Percentiles rank a stretch among this genome's conserved stretches.
Conservation (phyloP, 2,888 invertebrate species). For the Antheraea assamensis region DNA sequence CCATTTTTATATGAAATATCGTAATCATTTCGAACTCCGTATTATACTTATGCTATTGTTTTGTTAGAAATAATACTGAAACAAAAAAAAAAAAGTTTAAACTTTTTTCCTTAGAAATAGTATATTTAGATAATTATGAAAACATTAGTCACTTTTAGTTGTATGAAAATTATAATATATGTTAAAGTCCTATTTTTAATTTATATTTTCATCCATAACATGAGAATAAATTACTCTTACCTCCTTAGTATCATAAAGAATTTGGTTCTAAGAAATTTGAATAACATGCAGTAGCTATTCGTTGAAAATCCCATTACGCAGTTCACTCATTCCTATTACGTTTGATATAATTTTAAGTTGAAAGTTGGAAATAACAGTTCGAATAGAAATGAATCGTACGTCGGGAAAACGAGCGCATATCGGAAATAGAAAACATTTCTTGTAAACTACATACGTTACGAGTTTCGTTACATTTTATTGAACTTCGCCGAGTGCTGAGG, state of each 20-base stretch:
- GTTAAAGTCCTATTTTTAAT: not conserved
- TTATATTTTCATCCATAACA: not conserved
- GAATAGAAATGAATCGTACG: slow-evolving; percentile 39
- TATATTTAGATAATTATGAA: too few relatives aligned
- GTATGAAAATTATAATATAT: not conserved
- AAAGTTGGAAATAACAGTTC: slow-evolving; percentile 28
- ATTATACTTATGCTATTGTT: too few relatives aligned
- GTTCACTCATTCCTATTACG: slow-evolving; percentile 35
- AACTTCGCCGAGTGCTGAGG: not conserved
- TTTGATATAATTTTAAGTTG: slow-evolving; percentile 35
- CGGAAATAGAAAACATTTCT: slow-evolving; percentile 48
- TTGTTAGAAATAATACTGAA: too few relatives aligned
- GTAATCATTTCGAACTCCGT: too few relatives aligned
- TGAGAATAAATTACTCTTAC: not conserved
- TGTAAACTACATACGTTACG: slow-evolving; percentile 22
- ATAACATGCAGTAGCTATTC: slow-evolving; percentile 46
- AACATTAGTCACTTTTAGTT: too few relatives aligned
- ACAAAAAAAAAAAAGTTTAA: too few relatives aligned
- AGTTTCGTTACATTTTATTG: slow-evolving; percentile 14
- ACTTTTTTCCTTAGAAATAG: too few relatives aligned
- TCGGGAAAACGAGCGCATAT: slow-evolving; percentile 36
- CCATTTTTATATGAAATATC: too few relatives aligned
- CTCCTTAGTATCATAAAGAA: not conserved
- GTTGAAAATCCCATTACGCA: slow-evolving; percentile 43
- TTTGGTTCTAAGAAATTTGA: slow-evolving; percentile 43